Base-by-base conservation (phyloP, 2,113 vertebrate genomes). In the Vidua macroura region DNA sequence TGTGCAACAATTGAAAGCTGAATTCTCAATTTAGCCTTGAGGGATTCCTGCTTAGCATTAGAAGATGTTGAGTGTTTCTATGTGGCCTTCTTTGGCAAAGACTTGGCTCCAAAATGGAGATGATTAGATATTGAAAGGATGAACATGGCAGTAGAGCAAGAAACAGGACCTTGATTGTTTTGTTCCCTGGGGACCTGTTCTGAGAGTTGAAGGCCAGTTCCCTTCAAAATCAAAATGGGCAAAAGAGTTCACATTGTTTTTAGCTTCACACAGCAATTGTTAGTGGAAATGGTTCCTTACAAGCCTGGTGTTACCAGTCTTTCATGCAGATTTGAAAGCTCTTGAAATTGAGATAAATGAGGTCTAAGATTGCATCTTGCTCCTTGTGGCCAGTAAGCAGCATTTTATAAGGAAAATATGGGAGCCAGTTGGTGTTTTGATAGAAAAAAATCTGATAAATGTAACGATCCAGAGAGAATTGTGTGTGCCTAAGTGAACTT, bases 121-220 rank as follows among this genome's bases (percentile, higher is more conserved):
- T 83, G 66, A 62, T 92, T 56, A 60, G 64, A 64, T 83, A 39
- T 2, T 63, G 77, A 75, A 68, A 24, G 56, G 60, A 11, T 86
- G 46, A 93, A 67, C 17, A 6, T 63, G 56, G 49, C 60, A 88
- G 39, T 18, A 37, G 63, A 72, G 30, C 35, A 79, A 83, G 85
- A 63, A 94, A 77, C 31, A 95, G 80, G 70, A 77, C 64, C 56
- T 80, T 68, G 62, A 77, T 90, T 87, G 83, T 80, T 92, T 63
- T 66, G 21, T 55, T 92, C 75, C 72, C 55, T 75, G 64, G n/a
- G 66, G 82, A 86, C 44, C 44, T 74, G 17, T 86, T 74, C 48
- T 74, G 68, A 86, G 67, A 81, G 41, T 59, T 83, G 82, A 81
- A 90, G 68, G 72, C 79, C 41, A 59, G 43, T 68, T 92, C 76